Evolutionary conservation across 2,888 invertebrate genomes (phyloP).

Genomic region (Acrobasis suavella): DNA sequence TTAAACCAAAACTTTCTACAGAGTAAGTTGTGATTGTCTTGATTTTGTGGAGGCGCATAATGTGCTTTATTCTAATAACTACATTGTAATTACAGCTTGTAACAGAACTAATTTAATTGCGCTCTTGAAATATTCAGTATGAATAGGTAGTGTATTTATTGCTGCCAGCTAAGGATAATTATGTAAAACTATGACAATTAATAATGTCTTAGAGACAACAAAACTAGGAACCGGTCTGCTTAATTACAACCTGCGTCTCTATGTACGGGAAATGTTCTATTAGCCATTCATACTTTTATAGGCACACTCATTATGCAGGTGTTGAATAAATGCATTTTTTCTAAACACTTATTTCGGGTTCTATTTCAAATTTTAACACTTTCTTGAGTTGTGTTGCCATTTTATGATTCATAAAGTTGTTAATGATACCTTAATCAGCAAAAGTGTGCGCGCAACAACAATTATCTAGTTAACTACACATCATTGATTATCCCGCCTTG

Average conservation of each 20-base stretch:
- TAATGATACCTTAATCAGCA: neutral
- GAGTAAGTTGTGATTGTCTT: neutral
- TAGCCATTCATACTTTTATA: conserved; percentile 23
- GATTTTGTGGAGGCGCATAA: neutral
- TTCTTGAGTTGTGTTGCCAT: conserved; percentile 11
- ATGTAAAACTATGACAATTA: conserved; percentile 47
- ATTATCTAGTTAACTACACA: neutral
- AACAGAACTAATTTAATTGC: conserved; percentile 14
- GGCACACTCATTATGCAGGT: conserved; percentile 21
- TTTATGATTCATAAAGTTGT: neutral
- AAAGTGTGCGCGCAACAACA: neutral
- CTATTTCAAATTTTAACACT: conserved; percentile 9
- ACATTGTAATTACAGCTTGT: conserved; percentile 14
- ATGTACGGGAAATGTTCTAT: conserved; percentile 37
- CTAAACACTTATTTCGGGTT: conserved; percentile 1
- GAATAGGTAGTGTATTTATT: conserved; percentile 26
- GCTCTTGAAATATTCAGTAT: conserved; percentile 20
- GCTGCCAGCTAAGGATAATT: conserved; percentile 34
- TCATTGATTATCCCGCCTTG: no score
- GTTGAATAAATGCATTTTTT: conserved; percentile 17
- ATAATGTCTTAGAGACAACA: conserved; percentile 38
- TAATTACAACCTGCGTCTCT: conserved; percentile 33
- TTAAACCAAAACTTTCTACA: no score
- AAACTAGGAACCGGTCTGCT: conserved; percentile 36
- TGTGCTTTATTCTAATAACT: conserved; percentile 3